Evolutionary conservation across 2,888 invertebrate species (phyloP).

Genomic region (Caenorhabditis becei): DNA sequence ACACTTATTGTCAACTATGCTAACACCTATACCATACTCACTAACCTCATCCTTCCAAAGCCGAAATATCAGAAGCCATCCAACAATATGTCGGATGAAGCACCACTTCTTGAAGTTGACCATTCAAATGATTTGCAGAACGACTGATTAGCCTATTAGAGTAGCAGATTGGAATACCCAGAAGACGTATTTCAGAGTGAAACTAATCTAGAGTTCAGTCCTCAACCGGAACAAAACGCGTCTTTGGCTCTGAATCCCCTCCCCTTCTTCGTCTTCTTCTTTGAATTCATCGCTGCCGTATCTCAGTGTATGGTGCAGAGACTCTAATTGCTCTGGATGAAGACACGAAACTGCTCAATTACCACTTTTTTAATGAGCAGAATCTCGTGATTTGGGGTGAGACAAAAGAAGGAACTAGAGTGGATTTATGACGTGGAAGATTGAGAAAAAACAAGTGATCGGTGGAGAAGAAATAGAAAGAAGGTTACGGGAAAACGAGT

Average conservation of each 20-base stretch:
- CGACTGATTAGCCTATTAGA: not conserved
- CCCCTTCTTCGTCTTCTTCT: too few relatives aligned
- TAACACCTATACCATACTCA: too few relatives aligned
- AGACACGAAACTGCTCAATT: not conserved
- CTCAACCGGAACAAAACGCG: too few relatives aligned
- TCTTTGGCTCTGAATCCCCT: too few relatives aligned
- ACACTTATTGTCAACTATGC: too few relatives aligned
- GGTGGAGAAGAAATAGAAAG: conserved; percentile 9
- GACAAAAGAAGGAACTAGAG: not conserved
- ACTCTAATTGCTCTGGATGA: not conserved
- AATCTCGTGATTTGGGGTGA: not conserved
- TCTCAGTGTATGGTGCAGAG: conserved; percentile 1
- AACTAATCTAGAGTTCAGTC: too few relatives aligned
- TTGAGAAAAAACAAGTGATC: conserved; percentile 34
- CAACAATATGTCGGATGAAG: conserved; percentile 5
- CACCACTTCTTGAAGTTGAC: conserved; percentile 15
- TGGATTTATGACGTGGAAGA: conserved; percentile 1
- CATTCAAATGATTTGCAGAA: conserved; percentile 2
- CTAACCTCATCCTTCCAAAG: conserved; percentile 15
- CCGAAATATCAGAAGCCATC: not conserved
- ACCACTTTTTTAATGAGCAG: not conserved
- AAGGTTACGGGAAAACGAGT: conserved; percentile 11
- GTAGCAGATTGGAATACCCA: not conserved
- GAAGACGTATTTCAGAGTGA: not conserved
- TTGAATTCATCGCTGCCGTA: too few relatives aligned